Base-by-base conservation (phyloP, 2,113 vertebrate genomes). In the Zosterops hypoxanthus region DNA sequence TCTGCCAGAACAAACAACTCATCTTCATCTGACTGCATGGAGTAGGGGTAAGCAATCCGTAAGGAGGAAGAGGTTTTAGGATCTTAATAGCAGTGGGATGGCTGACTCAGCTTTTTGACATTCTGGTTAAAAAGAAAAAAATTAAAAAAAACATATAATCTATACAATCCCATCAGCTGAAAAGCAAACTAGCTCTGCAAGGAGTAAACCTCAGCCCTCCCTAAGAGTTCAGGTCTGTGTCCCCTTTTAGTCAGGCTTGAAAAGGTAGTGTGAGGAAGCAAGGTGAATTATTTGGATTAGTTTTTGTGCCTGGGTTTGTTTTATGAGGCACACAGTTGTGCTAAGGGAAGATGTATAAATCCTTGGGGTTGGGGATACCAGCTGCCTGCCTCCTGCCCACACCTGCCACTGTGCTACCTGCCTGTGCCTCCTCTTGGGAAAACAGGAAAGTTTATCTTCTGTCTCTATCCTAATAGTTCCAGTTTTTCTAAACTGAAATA, bases 1-100 rank as follows among this genome's bases (percentile, higher is more conserved):
- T 93, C 88, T 94, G 93, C 95, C 95, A 97, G 92, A 96, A 90
- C 93, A 94, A 94, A 94, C 96, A 97, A 83, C 90, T 96, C 95
- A 82, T 86, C 77, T 84, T 96, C 88, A 95, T 94, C 94, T 86
- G 90, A 95, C 90, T 94, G 77, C 88, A 47, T 0, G 34, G 49
- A 93, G 88, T 24, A 81, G 76, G 93, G 94, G 79, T 92, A 93
- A 96, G 90, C 76, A 95, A 64, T 36, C 57, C 77, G 5, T 56
- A 81, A 83, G 64, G 20, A 94, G 41, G 49, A 94, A 73, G 63
- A 59, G 50, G 69, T 65, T 86, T 83, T 28, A 81, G 79, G 41
- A 92, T 90, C 82, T 90, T 81, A 93, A 84, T 92, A 94, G 72
- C 71, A 83, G 47, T 73, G 81, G 33, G 52, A 80, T 26, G 53